phyloP scores from a whole-genome alignment of 2,888 invertebrate genomes.

The Epinotia ramella region DNA sequence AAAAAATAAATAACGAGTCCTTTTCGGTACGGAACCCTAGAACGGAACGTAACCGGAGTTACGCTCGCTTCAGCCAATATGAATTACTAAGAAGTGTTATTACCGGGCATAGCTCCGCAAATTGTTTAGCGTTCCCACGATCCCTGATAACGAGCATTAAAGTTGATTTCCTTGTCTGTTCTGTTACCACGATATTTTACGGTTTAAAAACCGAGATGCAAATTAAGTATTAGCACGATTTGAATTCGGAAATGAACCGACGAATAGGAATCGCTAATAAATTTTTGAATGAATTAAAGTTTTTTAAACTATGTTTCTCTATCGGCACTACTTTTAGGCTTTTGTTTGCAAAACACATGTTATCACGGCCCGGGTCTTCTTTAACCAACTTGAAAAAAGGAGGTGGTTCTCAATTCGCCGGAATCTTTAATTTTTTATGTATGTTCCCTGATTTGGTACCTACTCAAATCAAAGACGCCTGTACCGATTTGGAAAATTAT shows the following conservation, averaged over 20 bases:
- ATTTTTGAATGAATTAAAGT: too few species aligned
- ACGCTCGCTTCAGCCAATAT: conserved; percentile 24
- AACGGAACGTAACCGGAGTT: conserved; percentile 25
- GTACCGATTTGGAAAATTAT: too few species aligned
- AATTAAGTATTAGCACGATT: conserved; percentile 15
- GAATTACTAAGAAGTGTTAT: conserved; percentile 36
- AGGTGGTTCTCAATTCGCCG: too few species aligned
- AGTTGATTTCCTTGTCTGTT: conserved; percentile 48
- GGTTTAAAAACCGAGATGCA: not conserved
- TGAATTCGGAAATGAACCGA: not conserved
- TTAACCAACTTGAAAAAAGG: too few species aligned
- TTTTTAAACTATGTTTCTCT: too few species aligned
- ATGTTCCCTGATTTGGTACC: too few species aligned
- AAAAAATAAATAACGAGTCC: too few species aligned
- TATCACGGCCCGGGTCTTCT: too few species aligned
- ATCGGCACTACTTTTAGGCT: too few species aligned
- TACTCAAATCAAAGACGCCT: too few species aligned
- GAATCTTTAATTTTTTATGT: too few species aligned
- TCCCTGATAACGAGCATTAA: conserved; percentile 53
- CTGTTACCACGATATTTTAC: conserved; percentile 20
- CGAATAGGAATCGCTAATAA: not conserved
- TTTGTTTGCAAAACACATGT: too few species aligned
- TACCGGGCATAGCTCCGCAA: conserved; percentile 38
- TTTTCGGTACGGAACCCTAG: conserved; percentile 10
- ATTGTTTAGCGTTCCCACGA: conserved; percentile 54